Evolutionary conservation across 2,888 invertebrate species (phyloP).

Genomic region (Drosophila meridiana): DNA sequence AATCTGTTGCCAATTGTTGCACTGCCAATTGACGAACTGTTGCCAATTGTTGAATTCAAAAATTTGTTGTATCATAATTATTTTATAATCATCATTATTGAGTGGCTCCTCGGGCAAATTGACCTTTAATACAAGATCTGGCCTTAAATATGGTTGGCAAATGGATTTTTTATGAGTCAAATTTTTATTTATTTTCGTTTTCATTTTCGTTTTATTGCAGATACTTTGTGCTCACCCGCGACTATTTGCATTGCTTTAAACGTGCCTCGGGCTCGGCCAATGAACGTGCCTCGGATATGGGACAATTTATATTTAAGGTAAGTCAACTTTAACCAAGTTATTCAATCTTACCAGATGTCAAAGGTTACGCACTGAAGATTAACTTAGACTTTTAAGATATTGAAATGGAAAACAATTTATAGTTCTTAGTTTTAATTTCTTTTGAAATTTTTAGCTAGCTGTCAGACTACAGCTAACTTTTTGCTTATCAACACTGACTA

Average conservation of each 20-base stretch:
- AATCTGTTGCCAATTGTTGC: slow-evolving; percentile 11
- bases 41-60: slow-evolving; percentile 47
- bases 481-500: not conserved
- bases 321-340: slow-evolving; percentile 5
- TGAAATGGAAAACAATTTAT: not conserved
- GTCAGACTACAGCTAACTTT: not conserved
- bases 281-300: slow-evolving; percentile 88
- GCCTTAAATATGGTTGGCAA: slow-evolving; percentile 33
- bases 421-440: not conserved
- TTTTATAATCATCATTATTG: slow-evolving; percentile 30
- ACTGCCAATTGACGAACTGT: slow-evolving; percentile 5
- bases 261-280: slow-evolving; percentile 87
- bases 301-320: slow-evolving; percentile 89
- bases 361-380: slow-evolving; percentile 4
- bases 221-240: slow-evolving; percentile 88
- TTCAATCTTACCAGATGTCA: slow-evolving; percentile 1
- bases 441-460: not conserved
- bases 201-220: slow-evolving; percentile 66
- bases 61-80: slow-evolving; percentile 23
- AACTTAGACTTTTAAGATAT: not conserved
- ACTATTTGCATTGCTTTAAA: slow-evolving; percentile 89
- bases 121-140: slow-evolving; percentile 56
- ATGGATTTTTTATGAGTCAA: not conserved
- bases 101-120: slow-evolving; percentile 38
- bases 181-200: slow-evolving; percentile 6